A percentile compares a stretch with the other conserved stretches of the same genome.
Conservation (phyloP, 2,113 vertebrate genomes). For the Nerophis ophidion region DNA sequence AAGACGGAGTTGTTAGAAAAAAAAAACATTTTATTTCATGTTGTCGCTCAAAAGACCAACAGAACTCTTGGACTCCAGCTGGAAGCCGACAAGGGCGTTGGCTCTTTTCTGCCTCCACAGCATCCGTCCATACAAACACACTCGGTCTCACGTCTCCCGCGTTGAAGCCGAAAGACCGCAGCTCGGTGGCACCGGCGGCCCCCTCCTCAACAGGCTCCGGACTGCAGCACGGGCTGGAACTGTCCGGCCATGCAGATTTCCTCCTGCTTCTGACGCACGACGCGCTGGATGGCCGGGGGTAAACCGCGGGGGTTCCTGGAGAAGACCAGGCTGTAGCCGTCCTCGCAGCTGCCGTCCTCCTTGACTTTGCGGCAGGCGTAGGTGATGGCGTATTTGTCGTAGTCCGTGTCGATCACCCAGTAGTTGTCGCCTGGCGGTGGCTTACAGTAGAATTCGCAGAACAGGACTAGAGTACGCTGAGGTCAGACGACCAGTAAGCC, state of each 20-base stretch:
- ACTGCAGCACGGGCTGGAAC: conserved; percentile 86
- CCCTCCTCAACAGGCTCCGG: conserved; percentile 54
- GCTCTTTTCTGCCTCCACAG: neutral
- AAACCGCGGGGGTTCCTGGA: conserved; percentile 85
- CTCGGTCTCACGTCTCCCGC: conserved; percentile 8
- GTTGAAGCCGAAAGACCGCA: conserved; percentile 6
- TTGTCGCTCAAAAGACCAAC: too few relatives aligned
- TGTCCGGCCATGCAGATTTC: conserved; percentile 86
- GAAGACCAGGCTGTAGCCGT: too few relatives aligned
- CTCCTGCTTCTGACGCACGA: conserved; percentile 83
- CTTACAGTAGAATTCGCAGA: too few relatives aligned
- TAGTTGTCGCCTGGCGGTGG: too few relatives aligned
- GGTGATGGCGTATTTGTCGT: too few relatives aligned
- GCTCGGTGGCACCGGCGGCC: conserved; percentile 1
- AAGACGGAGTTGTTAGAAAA: too few relatives aligned
- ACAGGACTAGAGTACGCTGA: too few relatives aligned
- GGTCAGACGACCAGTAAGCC: too few relatives aligned
- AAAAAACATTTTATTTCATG: too few relatives aligned
- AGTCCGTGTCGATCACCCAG: too few relatives aligned
- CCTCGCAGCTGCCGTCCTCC: too few relatives aligned
- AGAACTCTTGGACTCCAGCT: neutral
- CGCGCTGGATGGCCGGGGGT: conserved; percentile 79
- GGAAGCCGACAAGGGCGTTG: neutral
- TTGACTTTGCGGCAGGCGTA: too few relatives aligned
- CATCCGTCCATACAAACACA: neutral